Base-by-base conservation (phyloP, 2,888 invertebrate genomes). In the Zaprionus obscuricornis region DNA sequence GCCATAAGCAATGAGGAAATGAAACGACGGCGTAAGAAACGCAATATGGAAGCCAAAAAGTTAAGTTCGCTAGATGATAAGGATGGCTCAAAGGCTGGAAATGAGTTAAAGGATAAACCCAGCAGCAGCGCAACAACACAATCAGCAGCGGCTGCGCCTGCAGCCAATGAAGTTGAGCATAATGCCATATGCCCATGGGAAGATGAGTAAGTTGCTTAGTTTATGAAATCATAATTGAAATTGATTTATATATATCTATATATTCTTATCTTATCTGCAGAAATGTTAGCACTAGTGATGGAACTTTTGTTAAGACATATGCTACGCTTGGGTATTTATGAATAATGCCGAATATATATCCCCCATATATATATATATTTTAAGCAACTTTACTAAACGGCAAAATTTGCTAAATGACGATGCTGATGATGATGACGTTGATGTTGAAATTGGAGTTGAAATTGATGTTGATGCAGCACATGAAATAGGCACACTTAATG, bases 131-230 rank as follows among this genome's bases (percentile, higher is more conserved):
- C 22, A 22, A 7, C 22, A 4, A 13, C 11, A 34, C 14, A 24
- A 24, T 66, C 67, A 10, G 45, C 68, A 1, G 56, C 66, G 4
- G 29, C 7, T 13, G 29, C 50, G 18, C 49, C 63, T 20, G 57
- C 64, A 11, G 39, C 39, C 3, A 64, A 64, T 34, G 85, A 85
- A 39, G 87, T 86, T 60, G 93, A 94, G 91, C 93, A 93, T 91
- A 96, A 95, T 91, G 95, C 96, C 91, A 94, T 97, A 89, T 97
- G 97, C 92, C 97, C 97, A 56, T 97, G 97, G 97, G 97, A 97
- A 93, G 96, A 97, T 92, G 96, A 97, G 97, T 97, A 93, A 96
- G 96, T 95, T 43, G 20, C n/a, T n/a, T n/a, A n/a, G n/a, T n/a
- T n/a, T n/a, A n/a, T n/a, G n/a, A n/a, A n/a, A n/a, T n/a, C n/a